Base-by-base conservation (phyloP, 2,797 vertebrate genomes). In the Orestias chungarensis region DNA sequence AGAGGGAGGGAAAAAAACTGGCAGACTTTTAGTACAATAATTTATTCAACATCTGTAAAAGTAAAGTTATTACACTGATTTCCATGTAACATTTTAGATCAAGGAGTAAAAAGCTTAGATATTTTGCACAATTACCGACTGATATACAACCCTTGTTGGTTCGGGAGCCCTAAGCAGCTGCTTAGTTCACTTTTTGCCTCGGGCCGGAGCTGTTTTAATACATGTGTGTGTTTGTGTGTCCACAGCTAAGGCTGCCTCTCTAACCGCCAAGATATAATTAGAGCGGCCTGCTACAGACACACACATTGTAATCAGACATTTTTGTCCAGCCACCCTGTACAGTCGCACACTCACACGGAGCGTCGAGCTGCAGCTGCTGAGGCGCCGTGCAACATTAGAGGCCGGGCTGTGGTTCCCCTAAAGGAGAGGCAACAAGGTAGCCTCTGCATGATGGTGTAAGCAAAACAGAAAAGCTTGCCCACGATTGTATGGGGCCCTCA, bases 281-380 rank as follows among this genome's bases (percentile, higher is more conserved):
- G 83, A 83, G 78, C 82, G 82, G 76, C 81, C 79, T 90, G 83
- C 75, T 72, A 47, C 80, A 85, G 75, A 87, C 76, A 49, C 67
- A 35, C 78, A 86, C 84, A 80, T 76, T 88, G 76, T 84, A 89
- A 86, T 86, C 80, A 76, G 82, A 77, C 87, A 80, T 90, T 85
- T 84, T 74, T 84, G 76, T 81, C 66, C 75, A 70, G 72, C 61
- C 81, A 59, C 75, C 76, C 62, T 69, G 68, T 80, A 73, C 86
- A 88, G 86, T 87, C 82, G 76, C 81, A 73, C 75, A 64, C 33
- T 55, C 23, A 64, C 40, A 20, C 20, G 38, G 3, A 38, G 82
- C 84, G 84, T 66, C 76, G 74, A 74, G 87, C 82, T 88, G 86
- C 90, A 91, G 89, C 90, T 92, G 91, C 83, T 84, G 66, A 73